Conservation (phyloP, 2,888 invertebrate species). For the Anthophora plumipes region DNA sequence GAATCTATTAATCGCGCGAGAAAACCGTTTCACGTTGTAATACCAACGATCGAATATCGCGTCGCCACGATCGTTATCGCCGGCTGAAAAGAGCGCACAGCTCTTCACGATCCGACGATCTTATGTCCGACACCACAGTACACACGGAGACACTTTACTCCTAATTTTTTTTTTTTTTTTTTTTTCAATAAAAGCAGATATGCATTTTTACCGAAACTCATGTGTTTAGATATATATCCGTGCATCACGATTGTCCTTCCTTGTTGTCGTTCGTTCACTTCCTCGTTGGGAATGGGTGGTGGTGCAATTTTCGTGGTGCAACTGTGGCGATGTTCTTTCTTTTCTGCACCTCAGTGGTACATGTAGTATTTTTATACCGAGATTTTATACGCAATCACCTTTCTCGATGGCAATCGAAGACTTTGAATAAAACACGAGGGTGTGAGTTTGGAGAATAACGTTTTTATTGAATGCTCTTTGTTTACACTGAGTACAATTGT, state of each 20-base stretch:
- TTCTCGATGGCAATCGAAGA: too few species aligned
- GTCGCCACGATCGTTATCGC: conserved; percentile 43
- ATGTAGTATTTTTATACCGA: not conserved
- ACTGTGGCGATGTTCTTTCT: not conserved
- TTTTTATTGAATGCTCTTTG: not conserved
- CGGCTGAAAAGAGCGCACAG: conserved; percentile 24
- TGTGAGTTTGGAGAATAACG: not conserved
- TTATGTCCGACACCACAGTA: conserved; percentile 39
- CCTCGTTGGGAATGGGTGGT: not conserved
- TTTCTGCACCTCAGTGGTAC: not conserved
- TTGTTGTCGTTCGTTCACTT: not conserved
- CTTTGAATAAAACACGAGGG: not conserved
- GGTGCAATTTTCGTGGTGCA: too few species aligned
- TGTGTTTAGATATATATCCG: not conserved
- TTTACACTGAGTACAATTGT: not conserved
- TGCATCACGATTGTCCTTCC: not conserved
- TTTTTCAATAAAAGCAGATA: conserved; percentile 67
- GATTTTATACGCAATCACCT: too few species aligned
- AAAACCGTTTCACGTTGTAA: not conserved
- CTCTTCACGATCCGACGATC: conserved; percentile 36
- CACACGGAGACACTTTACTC: conserved; percentile 45
- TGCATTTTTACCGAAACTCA: conserved; percentile 63
- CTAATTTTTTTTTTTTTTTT: conserved; percentile 42
- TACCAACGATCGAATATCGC: conserved; percentile 8
- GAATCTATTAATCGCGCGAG: not conserved